phyloP scores from a whole-genome alignment of 1,140 invertebrate species.

The Limonius californicus region DNA sequence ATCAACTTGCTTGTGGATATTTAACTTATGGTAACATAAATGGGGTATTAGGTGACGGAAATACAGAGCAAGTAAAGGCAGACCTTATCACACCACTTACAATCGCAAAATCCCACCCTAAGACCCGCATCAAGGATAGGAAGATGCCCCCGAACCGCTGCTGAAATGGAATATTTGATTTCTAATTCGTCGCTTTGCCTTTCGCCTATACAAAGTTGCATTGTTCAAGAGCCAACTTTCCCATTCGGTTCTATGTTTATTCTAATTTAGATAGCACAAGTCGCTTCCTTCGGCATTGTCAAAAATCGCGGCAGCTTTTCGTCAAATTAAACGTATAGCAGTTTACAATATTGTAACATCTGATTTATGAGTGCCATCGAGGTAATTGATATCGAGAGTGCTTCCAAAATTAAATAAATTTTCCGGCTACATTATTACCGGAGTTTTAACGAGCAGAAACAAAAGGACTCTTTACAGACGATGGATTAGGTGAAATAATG shows the following conservation, averaged over 20 bases:
- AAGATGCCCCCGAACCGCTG: slow-evolving; percentile 23
- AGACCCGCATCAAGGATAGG: slow-evolving; percentile 26
- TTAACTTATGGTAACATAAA: not conserved
- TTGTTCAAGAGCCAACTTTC: not conserved
- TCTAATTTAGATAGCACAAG: too few relatives aligned
- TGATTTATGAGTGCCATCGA: too few relatives aligned
- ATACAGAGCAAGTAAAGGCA: not conserved
- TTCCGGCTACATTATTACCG: too few relatives aligned
- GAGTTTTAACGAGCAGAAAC: not conserved
- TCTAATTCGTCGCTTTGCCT: not conserved
- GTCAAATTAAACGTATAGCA: too few relatives aligned
- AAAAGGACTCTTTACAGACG: slow-evolving; percentile 3
- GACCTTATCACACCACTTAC: slow-evolving; percentile 7
- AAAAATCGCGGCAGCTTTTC: too few relatives aligned
- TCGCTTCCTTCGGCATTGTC: too few relatives aligned
- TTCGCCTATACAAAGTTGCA: not conserved
- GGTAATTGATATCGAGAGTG: too few relatives aligned
- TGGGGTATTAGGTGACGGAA: not conserved
- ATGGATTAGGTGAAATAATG: slow-evolving; percentile 15
- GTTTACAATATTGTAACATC: too few relatives aligned
- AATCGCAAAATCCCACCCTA: slow-evolving; percentile 26
- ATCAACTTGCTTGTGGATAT: too few relatives aligned
- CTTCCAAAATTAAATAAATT: too few relatives aligned
- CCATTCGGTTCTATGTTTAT: too few relatives aligned
- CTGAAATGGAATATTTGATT: slow-evolving; percentile 25